A percentile compares a stretch with the other conserved stretches of the same genome.
phyloP scores from a whole-genome alignment of 1,140 invertebrate species.

The Scaptomyza pallida region DNA sequence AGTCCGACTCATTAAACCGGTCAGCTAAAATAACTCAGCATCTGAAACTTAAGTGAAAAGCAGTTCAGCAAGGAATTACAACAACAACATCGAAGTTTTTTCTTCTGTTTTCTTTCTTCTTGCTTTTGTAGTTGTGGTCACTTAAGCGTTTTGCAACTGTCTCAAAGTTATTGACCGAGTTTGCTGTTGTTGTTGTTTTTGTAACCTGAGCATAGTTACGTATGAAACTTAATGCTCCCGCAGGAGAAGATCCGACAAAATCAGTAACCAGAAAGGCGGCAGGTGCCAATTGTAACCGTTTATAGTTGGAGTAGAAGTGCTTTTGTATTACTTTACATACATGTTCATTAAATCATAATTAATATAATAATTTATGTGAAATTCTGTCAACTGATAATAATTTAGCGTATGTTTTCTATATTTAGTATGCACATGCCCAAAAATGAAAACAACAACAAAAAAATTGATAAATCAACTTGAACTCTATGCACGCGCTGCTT shows the following conservation, averaged over 20 bases:
- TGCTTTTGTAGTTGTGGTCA: slow-evolving; percentile 41
- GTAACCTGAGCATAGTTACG: slow-evolving; percentile 58
- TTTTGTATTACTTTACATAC: not conserved
- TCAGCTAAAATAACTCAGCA: slow-evolving; percentile 61
- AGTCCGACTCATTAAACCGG: slow-evolving; percentile 77
- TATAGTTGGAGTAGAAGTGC: slow-evolving; percentile 2
- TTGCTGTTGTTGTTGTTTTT: slow-evolving; percentile 53
- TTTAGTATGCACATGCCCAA: not conserved
- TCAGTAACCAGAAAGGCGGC: slow-evolving; percentile 43
- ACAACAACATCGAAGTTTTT: slow-evolving; percentile 35
- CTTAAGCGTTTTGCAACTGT: slow-evolving; percentile 60
- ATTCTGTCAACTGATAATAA: slow-evolving; percentile 14
- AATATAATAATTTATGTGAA: slow-evolving; percentile 29
- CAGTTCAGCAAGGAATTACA: slow-evolving; percentile 52
- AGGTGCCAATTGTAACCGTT: slow-evolving; percentile 56
- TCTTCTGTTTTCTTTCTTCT: not conserved
- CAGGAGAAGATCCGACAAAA: slow-evolving; percentile 25
- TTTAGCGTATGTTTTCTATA: slow-evolving; percentile 5
- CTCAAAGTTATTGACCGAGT: slow-evolving; percentile 76
- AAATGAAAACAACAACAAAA: slow-evolving; percentile 26
- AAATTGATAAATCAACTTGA: slow-evolving; percentile 70
- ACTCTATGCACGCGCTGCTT: slow-evolving; percentile 58
- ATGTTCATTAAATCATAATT: slow-evolving; percentile 29
- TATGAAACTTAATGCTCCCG: slow-evolving; percentile 67
- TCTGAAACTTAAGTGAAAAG: slow-evolving; percentile 50